Evolutionary conservation across 1,140 invertebrate genomes (phyloP), one percentile per base, ranked within the genome.

Genomic region (Brachionus rotundiformis): DNA sequence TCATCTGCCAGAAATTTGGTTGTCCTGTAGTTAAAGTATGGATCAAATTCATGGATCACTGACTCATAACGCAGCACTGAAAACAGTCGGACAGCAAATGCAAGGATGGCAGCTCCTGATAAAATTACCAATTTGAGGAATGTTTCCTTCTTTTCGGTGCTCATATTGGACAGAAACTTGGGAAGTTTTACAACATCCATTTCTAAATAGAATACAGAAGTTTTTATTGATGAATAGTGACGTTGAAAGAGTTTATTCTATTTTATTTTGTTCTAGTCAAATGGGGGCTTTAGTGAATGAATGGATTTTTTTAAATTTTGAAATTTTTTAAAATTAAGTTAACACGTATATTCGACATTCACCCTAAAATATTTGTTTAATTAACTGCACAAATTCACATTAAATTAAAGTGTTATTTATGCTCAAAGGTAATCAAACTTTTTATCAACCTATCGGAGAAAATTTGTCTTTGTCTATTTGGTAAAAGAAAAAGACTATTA

Each of bases 11-110:
- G 89, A 87, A 92, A 98, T 83, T 94, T 92, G 10, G 96, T 98
- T 41, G 96, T 98, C 84, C 96, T 91, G 87, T 98, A 98, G 89
- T 98, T 98, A 86, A 98, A 98, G 86, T 98, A 98, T 1, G 96
- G 96, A 92, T 98, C 96, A 89, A 98, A 98, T 89, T 98, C 96
- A 89, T 98, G 96, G 85, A 98, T 98, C 4, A 98, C 95, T 88
- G 94, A 96, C 88, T 98, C 96, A 88, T 96, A 98, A 61, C 95
- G 90, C 75, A 98, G 88, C n/a, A 98, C 95, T 23, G 95, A 98
- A 87, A 98, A 98, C 16, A 98, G 88, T 81, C 96, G 91, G 16
- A 94, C 95, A 33, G 94, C 94, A 90, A 98, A 98, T 47, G 96
- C 95, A 4, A 98, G 90, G 85, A 98, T 92, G 81, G 93, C 93